Base-by-base conservation (phyloP, 2,888 invertebrate species). In the Pinctada fucata region DNA sequence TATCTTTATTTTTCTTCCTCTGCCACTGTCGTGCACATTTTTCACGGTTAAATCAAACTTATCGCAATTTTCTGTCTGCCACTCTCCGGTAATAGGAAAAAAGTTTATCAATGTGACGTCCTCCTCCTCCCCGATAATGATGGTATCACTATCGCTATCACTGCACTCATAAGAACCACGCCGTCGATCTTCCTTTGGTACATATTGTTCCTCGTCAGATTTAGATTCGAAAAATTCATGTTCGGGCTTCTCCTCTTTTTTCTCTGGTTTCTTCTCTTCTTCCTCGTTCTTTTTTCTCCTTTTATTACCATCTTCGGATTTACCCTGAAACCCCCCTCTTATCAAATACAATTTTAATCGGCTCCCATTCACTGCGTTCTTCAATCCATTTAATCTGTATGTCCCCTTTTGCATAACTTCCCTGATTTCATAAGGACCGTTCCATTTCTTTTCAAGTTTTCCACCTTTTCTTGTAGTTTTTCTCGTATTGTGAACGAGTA, bases 341-440 rank as follows among this genome's bases (percentile, higher is more conserved):
- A 6, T 5, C 13, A 71, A 3, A 45, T 72, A 72, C 58, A 13
- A 31, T 16, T 72, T 72, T 31, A 72, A 45, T 72, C 72, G 52
- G 45, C 51, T 74, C 31, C 66, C 74, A 31, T 74, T 74, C 10
- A 74, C 13, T 48, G 45, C 67, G 13, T 49, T 16, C 51, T 49
- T 13, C 13, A n/a, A 10, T 4, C 50, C 66, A 3, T 66, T 31
- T 10, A 74, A 31, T 47, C 47, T 47, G 31, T 66, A 74, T 13
- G 49, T 49, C 10, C 66, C 74, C 13, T 74, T 74, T 13, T n/a
- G 16, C 16, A 74, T 16, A n/a, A 74, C 50, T 3, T 49, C 16
- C 50, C 16, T n/a, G 4, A 74, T 51, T 10, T 8, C 13, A 52
- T 74, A 74, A 51, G 74, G 74, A 6, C 74, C 74, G 51, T 3